A percentile compares a stretch with the other conserved stretches of the same genome.
Conservation (phyloP, 2,797 vertebrate genomes). For the Eleutherodactylus coqui region DNA sequence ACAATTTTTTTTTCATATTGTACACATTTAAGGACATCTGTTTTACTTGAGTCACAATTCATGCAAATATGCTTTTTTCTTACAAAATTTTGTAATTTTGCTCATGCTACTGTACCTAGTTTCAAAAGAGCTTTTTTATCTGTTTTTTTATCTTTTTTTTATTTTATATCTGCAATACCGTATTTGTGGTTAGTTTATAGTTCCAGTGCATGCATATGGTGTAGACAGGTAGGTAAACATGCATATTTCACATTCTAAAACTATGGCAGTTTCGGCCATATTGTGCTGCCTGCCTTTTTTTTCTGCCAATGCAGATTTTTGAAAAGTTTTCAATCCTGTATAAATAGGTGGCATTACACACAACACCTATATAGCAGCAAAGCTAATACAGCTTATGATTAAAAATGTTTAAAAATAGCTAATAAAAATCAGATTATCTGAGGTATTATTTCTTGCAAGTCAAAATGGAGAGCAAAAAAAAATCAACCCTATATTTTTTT, state of each 20-base stretch:
- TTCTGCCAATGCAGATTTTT: constrained; percentile 84
- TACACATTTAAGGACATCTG: constrained; percentile 89
- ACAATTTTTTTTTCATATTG: constrained; percentile 82
- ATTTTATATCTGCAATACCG: constrained; percentile 84
- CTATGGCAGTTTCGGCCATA: constrained; percentile 86
- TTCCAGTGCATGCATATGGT: constrained; percentile 92
- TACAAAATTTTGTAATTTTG: constrained; percentile 81
- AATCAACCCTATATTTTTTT: constrained; percentile 82
- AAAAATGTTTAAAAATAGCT: constrained; percentile 93
- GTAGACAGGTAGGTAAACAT: constrained; percentile 90
- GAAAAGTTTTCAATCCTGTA: constrained; percentile 86
- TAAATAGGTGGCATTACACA: constrained; percentile 93
- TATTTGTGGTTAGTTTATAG: constrained; percentile 81
- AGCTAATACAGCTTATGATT: constrained; percentile 97
- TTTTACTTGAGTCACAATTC: constrained; percentile 91
- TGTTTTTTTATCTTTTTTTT: constrained; percentile 65
- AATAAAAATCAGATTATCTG: constrained; percentile 93
- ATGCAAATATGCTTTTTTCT: constrained; percentile 91
- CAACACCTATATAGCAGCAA: constrained; percentile 99
- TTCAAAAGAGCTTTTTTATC: constrained; percentile 73
- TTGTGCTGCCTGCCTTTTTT: constrained; percentile 91
- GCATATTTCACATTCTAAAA: constrained; percentile 92
- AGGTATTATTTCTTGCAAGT: constrained; percentile 96
- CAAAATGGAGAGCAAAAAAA: constrained; percentile 87
- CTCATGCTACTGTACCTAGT: constrained; percentile 88